phyloP scores from a whole-genome alignment of 2,797 vertebrate species.

The Rhinogobio ventralis region DNA sequence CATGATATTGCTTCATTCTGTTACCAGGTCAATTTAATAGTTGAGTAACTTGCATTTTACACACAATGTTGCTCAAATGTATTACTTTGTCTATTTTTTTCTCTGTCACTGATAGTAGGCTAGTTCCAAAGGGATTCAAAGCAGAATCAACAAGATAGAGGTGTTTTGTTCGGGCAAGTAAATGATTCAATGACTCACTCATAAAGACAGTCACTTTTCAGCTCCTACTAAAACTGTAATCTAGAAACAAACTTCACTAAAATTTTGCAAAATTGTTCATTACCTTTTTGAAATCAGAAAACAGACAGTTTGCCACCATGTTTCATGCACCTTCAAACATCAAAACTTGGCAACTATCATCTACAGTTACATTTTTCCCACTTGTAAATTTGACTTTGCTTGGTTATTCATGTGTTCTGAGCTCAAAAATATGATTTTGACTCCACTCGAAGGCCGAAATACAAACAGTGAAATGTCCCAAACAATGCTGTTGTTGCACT shows the following conservation, averaged over 20 bases:
- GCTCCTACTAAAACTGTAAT: neutral
- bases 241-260: neutral
- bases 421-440: neutral
- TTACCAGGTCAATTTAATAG: neutral
- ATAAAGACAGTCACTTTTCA: neutral
- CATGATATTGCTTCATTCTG: neutral
- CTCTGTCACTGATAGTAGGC: neutral
- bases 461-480: neutral
- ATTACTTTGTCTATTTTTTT: neutral
- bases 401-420: neutral
- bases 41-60: neutral
- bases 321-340: neutral
- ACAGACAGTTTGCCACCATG: neutral
- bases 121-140: neutral
- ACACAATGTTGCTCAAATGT: neutral
- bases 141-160: neutral
- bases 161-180: neutral
- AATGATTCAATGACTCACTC: neutral
- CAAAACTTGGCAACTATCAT: neutral
- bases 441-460: neutral
- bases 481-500: slow-evolving; percentile 4
- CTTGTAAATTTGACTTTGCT: neutral
- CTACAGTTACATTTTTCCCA: neutral
- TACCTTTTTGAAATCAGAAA: neutral
- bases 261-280: neutral